Base-by-base conservation (phyloP, 2,113 vertebrate genomes). In the Dicaeum eximium region DNA sequence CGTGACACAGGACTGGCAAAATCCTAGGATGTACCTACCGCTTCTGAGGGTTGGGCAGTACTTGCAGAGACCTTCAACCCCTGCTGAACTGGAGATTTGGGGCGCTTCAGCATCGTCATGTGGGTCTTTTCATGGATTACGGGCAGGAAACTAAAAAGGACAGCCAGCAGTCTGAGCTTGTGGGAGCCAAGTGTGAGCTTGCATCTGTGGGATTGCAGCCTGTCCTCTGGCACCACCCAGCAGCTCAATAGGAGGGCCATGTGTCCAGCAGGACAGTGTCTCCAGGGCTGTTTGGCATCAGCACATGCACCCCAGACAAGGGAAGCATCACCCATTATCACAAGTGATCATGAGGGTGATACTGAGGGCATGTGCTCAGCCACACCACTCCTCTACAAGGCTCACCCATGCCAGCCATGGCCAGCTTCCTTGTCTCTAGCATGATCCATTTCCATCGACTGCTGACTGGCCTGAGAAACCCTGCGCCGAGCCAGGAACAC, bases 371-470 rank as follows among this genome's bases (percentile, higher is more conserved):
- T 3, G 22, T 6, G 18, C n/a, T 30, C 24, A 58, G 38, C 11
- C 38, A 35, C 30, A 47, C 15, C 13, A 18, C 15, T 54, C 9
- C 22, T 17, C 31, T 8, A 25, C 27, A 30, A 28, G 31, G 47
- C 89, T 86, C 54, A 91, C 89, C 82, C 6, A n/a, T n/a, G n/a
- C n/a, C n/a, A n/a, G 4, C 3, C 21, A 1, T 5, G 73, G n/a
- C 30, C 53, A 53, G 3, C 10, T 24, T 74, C 89, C 47, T n/a
- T 67, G 15, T 60, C 67, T 30, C 30, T 56, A 25, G 35, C 1
- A 0, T 28, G 47, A 25, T 74, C 27, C 0, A 3, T 4, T 13
- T 86, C 54, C 33, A 6, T 6, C 0, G 69, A 67, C 40, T n/a
- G 67, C 61, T 67, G 61, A 11, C 67, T 91, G 60, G 54, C 75